These are phyloP conservation scores for Nemotelus nigrinus DNA, from an alignment of 2,888 invertebrate genomes.

Conservation along the genomic window DNA sequence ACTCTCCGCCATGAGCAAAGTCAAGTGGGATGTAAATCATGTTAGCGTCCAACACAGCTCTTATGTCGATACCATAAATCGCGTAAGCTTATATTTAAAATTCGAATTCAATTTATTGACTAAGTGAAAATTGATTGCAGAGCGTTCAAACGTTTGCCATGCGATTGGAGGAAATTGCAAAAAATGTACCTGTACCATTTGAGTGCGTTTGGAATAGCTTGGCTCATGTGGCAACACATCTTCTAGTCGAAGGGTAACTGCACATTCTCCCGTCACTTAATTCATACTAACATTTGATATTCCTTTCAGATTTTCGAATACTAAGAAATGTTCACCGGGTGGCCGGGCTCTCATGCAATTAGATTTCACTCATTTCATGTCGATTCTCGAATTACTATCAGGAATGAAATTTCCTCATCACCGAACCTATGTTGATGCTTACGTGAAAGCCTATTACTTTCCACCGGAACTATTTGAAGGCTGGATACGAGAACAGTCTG, in stretches of 20 bases:
- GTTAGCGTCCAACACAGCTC: slow-evolving; percentile 93
- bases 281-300: not conserved
- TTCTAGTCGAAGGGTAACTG: slow-evolving; percentile 87
- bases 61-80: slow-evolving; percentile 82
- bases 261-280: not conserved
- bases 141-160: slow-evolving; percentile 77
- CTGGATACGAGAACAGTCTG: slow-evolving; percentile 86
- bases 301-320: slow-evolving; percentile 80
- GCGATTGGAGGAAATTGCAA: slow-evolving; percentile 77
- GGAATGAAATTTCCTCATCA: slow-evolving; percentile 86
- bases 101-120: not conserved
- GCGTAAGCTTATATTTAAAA: slow-evolving; percentile 63
- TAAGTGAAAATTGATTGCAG: slow-evolving; percentile 52
- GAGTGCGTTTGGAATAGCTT: slow-evolving; percentile 87
- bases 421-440: slow-evolving; percentile 90
- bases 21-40: slow-evolving; percentile 95
- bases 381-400: slow-evolving; percentile 89
- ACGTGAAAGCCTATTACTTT: slow-evolving; percentile 96
- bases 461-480: slow-evolving; percentile 87
- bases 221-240: slow-evolving; percentile 84
- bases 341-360: slow-evolving; percentile 97
- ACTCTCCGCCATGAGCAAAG: slow-evolving; percentile 87
- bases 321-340: slow-evolving; percentile 94
- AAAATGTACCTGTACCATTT: slow-evolving; percentile 76
- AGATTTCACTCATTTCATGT: slow-evolving; percentile 93